Base-by-base conservation (phyloP, 2,797 vertebrate species). In the Lagorchestes hirsutus region DNA sequence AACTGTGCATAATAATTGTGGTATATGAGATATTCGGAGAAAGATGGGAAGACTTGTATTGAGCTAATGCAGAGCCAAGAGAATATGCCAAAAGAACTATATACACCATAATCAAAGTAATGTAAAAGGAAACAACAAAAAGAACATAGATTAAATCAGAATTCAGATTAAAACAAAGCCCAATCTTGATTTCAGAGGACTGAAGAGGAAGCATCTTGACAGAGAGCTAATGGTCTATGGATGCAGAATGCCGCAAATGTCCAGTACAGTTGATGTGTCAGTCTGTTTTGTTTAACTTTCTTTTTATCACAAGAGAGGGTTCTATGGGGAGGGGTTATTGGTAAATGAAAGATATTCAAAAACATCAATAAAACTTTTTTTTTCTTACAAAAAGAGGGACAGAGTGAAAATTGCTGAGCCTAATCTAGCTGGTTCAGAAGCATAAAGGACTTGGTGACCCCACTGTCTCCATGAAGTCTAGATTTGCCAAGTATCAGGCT, bases 401-500 rank as follows among this genome's bases (percentile, higher is more conserved):
- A 6, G 90, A 56, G 67, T 57, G 50, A 57, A 92, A 93, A 96
- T 28, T 96, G 94, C 95, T 95, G 92, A 96, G 93, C 93, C 13
- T 27, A 59, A 55, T 93, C 82, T 57, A 94, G 74, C 62, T 40
- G 74, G 52, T 24, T 92, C 46, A 67, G 59, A 54, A 94, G 50
- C 74, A 94, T 92, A 91, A 95, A 96, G 91, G 54, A 29, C 50
- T 92, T 93, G 91, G 59, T 91, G 96, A 93, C 95, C 59, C 94
- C 95, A 94, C 93, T 29, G 91, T 93, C 97, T 54, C 95, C 58
- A 90, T 55, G 90, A 95, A 95, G 95, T 56, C 93, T 94, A 91
- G n/a, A 59, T 5, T 92, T 96, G 96, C 97, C 95, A 95, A 62
- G 46, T 95, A 97, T 97, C 97, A 90, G n/a, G 92, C 92, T 56